Evolutionary conservation across 2,113 vertebrate species (phyloP).

Genomic region (Aythya baeri): DNA sequence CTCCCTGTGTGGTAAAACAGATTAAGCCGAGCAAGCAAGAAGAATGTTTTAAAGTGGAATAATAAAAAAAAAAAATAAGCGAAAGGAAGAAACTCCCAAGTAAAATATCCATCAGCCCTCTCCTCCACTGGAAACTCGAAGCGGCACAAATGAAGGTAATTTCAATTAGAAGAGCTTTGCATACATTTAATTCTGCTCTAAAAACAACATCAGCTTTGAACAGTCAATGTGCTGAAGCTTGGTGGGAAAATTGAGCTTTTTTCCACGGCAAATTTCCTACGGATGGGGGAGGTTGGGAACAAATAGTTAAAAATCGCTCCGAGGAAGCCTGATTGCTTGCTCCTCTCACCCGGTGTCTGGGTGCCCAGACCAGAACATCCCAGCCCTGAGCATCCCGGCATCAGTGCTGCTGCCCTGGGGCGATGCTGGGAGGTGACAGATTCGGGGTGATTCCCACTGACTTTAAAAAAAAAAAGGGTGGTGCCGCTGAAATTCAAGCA

Average conservation of each 20-base stretch:
- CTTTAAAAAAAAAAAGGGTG: not conserved
- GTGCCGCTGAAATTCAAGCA: not conserved
- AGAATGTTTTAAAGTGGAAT: not conserved
- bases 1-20: not conserved
- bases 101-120: not conserved
- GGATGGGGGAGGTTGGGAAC: not conserved
- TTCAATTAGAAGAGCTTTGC: not conserved
- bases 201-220: not conserved
- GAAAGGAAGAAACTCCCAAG: not conserved
- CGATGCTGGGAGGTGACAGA: not conserved
- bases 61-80: not conserved
- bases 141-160: rapidly evolving
- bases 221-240: rapidly evolving
- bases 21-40: not conserved
- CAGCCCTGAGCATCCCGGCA: not conserved
- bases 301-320: not conserved
- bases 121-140: not conserved
- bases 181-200: not conserved
- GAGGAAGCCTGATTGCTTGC: not conserved
- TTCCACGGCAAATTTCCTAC: not conserved
- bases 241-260: not conserved
- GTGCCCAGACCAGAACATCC: not conserved
- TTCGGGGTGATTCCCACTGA: not conserved
- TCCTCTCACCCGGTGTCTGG: not conserved
- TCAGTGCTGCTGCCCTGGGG: not conserved